phyloP scores from a whole-genome alignment of 2,797 vertebrate genomes.

The Sebastes hopkinsi region DNA sequence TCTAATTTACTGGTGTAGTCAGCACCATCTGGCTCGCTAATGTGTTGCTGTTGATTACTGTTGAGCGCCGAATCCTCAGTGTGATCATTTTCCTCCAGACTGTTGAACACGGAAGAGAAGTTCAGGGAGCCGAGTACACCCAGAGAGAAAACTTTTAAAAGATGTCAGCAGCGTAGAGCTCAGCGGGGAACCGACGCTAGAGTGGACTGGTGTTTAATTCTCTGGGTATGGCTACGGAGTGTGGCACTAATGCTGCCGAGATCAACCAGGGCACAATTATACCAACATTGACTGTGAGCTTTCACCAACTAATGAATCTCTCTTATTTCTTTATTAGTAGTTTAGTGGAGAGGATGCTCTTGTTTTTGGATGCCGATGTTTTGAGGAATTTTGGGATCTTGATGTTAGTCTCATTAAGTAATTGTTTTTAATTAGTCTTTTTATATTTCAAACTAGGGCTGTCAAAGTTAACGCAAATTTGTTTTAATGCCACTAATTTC shows the following conservation, averaged over 20 bases:
- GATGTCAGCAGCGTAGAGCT: background rate
- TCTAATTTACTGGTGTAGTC: constrained; percentile 59
- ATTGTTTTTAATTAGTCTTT: background rate
- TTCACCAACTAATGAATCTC: background rate
- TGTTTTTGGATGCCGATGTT: background rate
- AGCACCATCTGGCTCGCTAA: constrained; percentile 69
- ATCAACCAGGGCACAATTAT: background rate
- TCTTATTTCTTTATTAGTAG: background rate
- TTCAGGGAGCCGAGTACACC: constrained; percentile 1
- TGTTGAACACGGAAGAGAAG: constrained; percentile 38
- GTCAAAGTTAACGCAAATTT: background rate
- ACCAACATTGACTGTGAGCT: background rate
- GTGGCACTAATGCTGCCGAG: background rate
- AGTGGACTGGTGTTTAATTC: background rate
- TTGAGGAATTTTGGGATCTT: background rate
- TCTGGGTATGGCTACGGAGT: too few relatives aligned
- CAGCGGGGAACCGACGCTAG: background rate
- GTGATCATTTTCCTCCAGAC: constrained; percentile 55
- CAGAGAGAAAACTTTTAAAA: constrained; percentile 3
- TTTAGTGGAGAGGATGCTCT: background rate
- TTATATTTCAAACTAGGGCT: background rate
- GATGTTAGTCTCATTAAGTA: background rate
- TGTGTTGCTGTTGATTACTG: constrained; percentile 69
- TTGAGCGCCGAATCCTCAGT: constrained; percentile 46
- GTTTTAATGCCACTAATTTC: background rate